These are phyloP conservation scores for Rhabdomys dilectus DNA, from an alignment of 2,113 vertebrate species.

Conservation along the genomic window DNA sequence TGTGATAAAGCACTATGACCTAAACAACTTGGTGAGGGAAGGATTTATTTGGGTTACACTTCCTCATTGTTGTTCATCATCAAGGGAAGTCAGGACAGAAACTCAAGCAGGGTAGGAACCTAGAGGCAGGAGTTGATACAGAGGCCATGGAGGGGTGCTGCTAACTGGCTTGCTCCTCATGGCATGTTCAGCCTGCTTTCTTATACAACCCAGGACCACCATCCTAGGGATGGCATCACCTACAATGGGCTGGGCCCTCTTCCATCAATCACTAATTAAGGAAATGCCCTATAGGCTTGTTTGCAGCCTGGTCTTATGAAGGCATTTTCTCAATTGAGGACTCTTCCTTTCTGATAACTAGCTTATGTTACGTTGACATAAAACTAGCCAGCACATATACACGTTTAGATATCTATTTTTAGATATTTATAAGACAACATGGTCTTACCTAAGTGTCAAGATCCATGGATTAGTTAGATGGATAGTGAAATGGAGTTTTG, in stretches of 20 bases:
- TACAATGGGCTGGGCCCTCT: background rate
- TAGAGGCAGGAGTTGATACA: background rate
- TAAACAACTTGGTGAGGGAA: background rate
- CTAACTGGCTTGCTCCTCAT: background rate
- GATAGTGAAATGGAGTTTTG: background rate
- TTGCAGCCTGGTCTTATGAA: background rate
- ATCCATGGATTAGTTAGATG: background rate
- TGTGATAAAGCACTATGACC: background rate
- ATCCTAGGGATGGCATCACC: background rate
- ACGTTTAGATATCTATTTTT: slow-evolving; percentile 11
- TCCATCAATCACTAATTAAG: background rate
- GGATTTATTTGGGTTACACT: background rate
- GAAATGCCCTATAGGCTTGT: background rate
- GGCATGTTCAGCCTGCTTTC: background rate
- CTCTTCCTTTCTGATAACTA: background rate
- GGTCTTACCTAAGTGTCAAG: background rate
- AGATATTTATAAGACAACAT: background rate
- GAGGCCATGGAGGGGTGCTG: background rate
- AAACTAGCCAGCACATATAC: background rate
- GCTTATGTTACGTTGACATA: background rate
- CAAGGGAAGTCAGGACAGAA: background rate
- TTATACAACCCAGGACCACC: background rate
- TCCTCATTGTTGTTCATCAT: background rate
- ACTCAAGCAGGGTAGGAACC: background rate
- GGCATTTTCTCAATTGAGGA: background rate